Percentiles rank a stretch among this genome's conserved stretches.
Conservation (phyloP, 2,888 invertebrate genomes). For the Meiosimyza decipiens region DNA sequence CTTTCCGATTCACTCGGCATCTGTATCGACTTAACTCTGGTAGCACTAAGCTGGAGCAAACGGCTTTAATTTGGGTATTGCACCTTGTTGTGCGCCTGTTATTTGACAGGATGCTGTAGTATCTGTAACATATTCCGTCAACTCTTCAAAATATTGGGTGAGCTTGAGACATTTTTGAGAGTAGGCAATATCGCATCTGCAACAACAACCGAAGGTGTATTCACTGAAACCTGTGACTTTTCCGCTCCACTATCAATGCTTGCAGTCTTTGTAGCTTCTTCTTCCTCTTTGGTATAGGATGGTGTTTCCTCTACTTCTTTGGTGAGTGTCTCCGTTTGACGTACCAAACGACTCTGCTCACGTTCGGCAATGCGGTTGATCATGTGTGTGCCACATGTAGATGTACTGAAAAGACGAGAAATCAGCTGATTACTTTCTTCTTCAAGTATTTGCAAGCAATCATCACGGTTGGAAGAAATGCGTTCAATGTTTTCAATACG, state of each 20-base stretch:
- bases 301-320: background rate
- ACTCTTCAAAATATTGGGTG: no score
- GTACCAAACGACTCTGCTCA: conserved; percentile 53
- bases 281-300: conserved; percentile 20
- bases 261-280: conserved; percentile 20
- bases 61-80: conserved; percentile 51
- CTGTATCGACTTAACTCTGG: conserved; percentile 34
- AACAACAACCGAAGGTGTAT: conserved; percentile 37
- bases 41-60: conserved; percentile 55
- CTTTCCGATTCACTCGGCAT: conserved; percentile 41
- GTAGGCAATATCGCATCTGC: conserved; percentile 44
- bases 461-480: conserved; percentile 57
- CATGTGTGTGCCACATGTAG: conserved; percentile 60
- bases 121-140: conserved; percentile 54
- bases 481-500: conserved; percentile 61
- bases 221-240: background rate
- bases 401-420: conserved; percentile 56
- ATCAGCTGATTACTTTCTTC: conserved; percentile 83
- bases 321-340: conserved; percentile 27
- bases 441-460: conserved; percentile 72
- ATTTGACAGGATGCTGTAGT: conserved; percentile 59
- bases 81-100: conserved; percentile 50
- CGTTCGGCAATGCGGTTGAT: conserved; percentile 60
- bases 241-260: background rate
- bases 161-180: conserved; percentile 50